Evolutionary conservation across 2,888 invertebrate genomes (phyloP).

Genomic region (Rhodophaea formosa): DNA sequence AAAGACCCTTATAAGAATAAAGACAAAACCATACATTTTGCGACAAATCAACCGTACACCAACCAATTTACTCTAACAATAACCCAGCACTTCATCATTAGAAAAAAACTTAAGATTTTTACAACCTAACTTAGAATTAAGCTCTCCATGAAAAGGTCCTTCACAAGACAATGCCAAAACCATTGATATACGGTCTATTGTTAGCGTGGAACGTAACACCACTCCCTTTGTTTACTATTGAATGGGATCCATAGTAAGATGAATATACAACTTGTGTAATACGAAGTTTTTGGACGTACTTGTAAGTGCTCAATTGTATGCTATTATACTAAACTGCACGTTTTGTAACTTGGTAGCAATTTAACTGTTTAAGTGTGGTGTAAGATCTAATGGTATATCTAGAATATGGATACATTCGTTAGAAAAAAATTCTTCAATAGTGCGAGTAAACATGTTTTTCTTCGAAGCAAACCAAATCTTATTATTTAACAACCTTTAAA

Average conservation of each 20-base stretch:
- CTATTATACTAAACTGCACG: neutral
- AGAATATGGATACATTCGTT: neutral
- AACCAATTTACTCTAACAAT: neutral
- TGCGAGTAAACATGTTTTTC: no score
- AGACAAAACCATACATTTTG: no score
- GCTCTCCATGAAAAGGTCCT: conserved; percentile 13
- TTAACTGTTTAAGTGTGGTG: neutral
- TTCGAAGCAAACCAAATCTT: no score
- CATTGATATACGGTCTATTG: conserved; percentile 18
- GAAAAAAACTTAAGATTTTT: conserved; percentile 17
- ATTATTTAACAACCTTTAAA: no score
- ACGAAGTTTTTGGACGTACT: conserved; percentile 6
- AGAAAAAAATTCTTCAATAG: no score
- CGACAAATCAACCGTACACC: neutral
- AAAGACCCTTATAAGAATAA: no score
- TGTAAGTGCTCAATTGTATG: neutral
- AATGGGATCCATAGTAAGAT: conserved; percentile 14
- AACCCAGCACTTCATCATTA: no score
- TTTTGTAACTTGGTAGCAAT: neutral
- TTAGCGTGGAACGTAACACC: conserved; percentile 15
- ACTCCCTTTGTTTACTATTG: conserved; percentile 16
- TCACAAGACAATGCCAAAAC: conserved; percentile 9
- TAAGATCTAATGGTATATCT: neutral
- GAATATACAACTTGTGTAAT: conserved; percentile 8
- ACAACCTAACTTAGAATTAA: conserved; percentile 15